phyloP scores from a whole-genome alignment of 2,797 vertebrate genomes.

The Sandelia bainsii region DNA sequence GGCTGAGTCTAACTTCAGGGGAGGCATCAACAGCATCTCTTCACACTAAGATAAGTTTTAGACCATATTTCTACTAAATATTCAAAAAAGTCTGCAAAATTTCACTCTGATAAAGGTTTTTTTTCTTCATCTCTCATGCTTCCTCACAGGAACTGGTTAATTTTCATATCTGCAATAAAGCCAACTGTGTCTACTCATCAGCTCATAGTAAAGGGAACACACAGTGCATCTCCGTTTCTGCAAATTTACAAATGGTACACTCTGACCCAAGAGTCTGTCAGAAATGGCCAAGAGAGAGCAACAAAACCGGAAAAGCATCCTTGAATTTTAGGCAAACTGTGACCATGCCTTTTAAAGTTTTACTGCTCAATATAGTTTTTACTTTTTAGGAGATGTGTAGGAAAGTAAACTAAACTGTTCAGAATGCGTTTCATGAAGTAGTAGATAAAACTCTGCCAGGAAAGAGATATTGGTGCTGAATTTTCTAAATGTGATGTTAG shows the following conservation, averaged over 20 bases:
- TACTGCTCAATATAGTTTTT: constrained; percentile 15
- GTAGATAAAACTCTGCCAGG: constrained; percentile 11
- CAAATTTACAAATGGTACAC: constrained; percentile 1
- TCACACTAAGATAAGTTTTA: no score
- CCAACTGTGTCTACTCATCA: constrained; percentile 10
- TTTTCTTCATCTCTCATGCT: no score
- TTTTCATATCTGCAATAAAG: not conserved
- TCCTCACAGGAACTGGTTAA: not conserved
- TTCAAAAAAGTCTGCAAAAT: no score
- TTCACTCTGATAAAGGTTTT: no score
- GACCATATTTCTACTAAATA: no score
- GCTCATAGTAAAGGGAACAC: constrained; percentile 7
- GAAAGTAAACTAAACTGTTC: no score
- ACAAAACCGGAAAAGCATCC: not conserved
- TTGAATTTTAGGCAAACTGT: not conserved
- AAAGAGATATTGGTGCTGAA: not conserved
- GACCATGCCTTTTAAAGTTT: not conserved
- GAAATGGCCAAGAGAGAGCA: not conserved
- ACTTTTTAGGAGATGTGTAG: not conserved
- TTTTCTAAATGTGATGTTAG: constrained; percentile 3
- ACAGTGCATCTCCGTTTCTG: constrained; percentile 1
- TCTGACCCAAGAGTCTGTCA: not conserved
- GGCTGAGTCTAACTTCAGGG: no score
- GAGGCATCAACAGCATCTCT: no score
- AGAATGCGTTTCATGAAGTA: not conserved